These are phyloP conservation scores for Lutjanus argentimaculatus DNA, from an alignment of 2,797 vertebrate genomes.

Conservation along the genomic window DNA sequence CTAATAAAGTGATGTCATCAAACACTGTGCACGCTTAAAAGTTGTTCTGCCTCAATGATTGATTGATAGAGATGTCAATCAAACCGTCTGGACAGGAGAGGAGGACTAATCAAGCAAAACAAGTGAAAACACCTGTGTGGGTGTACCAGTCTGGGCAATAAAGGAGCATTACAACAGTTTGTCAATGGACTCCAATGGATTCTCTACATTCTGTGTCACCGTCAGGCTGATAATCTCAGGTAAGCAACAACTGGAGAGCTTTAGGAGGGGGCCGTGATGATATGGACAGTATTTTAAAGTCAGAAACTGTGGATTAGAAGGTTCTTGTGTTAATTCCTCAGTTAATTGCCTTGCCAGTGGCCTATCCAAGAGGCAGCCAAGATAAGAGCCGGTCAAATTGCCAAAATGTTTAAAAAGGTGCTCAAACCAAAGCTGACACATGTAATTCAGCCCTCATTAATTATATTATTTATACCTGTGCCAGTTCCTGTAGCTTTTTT, in stretches of 20 bases:
- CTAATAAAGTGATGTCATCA: neutral
- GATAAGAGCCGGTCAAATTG: constrained; percentile 28
- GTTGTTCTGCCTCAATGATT: neutral
- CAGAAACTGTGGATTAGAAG: constrained; percentile 14
- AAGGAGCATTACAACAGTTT: neutral
- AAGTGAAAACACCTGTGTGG: constrained; percentile 20
- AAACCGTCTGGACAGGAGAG: neutral
- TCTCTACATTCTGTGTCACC: neutral
- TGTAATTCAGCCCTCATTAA: neutral
- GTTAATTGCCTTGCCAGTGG: constrained; percentile 45
- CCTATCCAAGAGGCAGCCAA: constrained; percentile 11
- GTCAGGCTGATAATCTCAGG: constrained; percentile 8
- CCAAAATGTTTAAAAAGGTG: constrained; percentile 1
- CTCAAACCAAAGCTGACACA: constrained; percentile 15
- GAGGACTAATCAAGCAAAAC: constrained; percentile 13
- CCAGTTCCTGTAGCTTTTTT: too few species aligned
- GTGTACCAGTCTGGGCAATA: neutral
- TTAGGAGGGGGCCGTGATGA: constrained; percentile 1
- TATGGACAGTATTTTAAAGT: neutral
- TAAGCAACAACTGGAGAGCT: neutral
- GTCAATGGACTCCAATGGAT: neutral
- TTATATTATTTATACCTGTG: neutral
- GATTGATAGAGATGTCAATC: constrained; percentile 31
- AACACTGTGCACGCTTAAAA: neutral
- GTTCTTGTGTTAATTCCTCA: constrained; percentile 27